phyloP scores from a whole-genome alignment of 2,113 vertebrate genomes.

The Trichomycterus rosablanca region DNA sequence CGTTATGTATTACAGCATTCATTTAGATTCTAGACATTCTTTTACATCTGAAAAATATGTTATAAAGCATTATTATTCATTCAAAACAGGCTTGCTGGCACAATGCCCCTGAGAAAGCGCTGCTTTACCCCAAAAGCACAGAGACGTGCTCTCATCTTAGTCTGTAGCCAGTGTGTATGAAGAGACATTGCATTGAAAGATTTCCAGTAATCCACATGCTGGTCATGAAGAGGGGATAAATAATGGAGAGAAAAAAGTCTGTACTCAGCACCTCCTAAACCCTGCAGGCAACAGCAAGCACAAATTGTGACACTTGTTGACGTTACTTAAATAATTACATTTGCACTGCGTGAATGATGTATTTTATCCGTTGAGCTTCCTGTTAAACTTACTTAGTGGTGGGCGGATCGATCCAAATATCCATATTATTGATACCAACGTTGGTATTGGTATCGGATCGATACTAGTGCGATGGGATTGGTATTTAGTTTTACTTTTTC shows the following conservation, averaged over 20 bases:
- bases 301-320: neutral
- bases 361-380: neutral
- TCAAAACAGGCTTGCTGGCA: conserved; percentile 3
- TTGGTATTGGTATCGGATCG: no score
- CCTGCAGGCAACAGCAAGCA: neutral
- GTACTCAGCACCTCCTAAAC: neutral
- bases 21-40: neutral
- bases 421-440: no score
- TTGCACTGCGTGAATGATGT: no score
- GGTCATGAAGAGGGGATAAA: neutral
- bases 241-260: conserved; percentile 1
- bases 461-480: no score
- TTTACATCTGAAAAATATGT: neutral
- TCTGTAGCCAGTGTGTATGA: neutral
- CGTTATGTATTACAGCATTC: neutral
- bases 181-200: neutral
- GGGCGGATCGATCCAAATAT: no score
- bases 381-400: no score
- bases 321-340: neutral
- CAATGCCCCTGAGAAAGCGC: conserved; percentile 9
- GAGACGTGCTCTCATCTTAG: neutral
- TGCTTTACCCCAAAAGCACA: neutral
- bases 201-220: conserved; percentile 17
- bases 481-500: no score
- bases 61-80: conserved; percentile 10